phyloP scores from a whole-genome alignment of 2,888 invertebrate species.

The Tetramorium bicarinatum region DNA sequence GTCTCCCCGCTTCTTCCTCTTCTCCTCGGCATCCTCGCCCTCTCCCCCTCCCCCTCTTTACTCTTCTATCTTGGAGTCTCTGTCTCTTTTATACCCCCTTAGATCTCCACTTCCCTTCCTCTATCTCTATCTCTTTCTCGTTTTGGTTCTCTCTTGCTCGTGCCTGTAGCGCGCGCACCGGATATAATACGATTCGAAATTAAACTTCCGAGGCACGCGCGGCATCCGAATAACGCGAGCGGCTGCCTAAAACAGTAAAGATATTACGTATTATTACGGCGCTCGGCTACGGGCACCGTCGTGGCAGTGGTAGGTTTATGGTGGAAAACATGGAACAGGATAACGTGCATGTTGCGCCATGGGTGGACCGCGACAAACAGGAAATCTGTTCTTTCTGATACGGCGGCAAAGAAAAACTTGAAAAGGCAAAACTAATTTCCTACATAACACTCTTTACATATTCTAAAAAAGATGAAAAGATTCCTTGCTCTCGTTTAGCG shows the following conservation, averaged over 20 bases:
- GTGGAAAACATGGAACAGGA: conserved; percentile 32
- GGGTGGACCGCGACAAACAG: not conserved
- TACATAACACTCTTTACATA: not conserved
- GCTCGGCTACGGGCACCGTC: conserved; percentile 74
- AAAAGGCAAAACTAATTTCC: conserved; percentile 23
- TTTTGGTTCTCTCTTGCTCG: conserved; percentile 33
- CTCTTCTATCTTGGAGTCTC: conserved; percentile 39
- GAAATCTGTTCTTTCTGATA: conserved; percentile 26
- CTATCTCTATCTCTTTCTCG: conserved; percentile 33
- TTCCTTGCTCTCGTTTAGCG: not conserved
- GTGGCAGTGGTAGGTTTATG: conserved; percentile 41
- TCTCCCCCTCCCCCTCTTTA: not conserved
- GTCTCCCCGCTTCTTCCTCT: conserved; percentile 46
- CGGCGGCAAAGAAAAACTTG: not conserved
- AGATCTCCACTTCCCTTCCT: conserved; percentile 40
- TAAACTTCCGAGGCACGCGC: conserved; percentile 84
- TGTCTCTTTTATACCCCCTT: conserved; percentile 45
- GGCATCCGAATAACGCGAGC: conserved; percentile 84
- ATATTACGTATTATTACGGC: conserved; percentile 85
- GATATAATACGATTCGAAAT: conserved; percentile 85
- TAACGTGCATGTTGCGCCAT: conserved; percentile 24
- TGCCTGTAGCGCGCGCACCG: conserved; percentile 70
- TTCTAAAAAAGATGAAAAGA: not conserved
- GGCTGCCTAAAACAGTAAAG: conserved; percentile 85
- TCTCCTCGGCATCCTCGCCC: conserved; percentile 21